Evolutionary conservation across 1,140 invertebrate species (phyloP).

Genomic region (fruit fly (Drosophila melanogaster)): DNA sequence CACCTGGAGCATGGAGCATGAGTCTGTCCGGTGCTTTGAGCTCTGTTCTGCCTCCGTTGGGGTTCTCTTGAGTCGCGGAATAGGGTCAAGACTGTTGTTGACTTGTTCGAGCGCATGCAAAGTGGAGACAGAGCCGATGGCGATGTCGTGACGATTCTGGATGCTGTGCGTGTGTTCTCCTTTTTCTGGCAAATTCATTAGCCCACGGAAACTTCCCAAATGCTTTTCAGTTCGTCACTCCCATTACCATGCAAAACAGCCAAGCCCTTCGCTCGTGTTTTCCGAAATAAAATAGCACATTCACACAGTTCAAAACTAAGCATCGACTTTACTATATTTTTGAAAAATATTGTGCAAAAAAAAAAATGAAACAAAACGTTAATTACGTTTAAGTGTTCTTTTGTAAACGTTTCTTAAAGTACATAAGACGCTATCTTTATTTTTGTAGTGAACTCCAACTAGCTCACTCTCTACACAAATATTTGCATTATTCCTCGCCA

Average conservation of each 20-base stretch:
- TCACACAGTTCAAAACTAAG: background rate
- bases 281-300: background rate
- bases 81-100: slow-evolving; percentile 63
- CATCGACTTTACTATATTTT: background rate
- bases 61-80: slow-evolving; percentile 28
- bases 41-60: slow-evolving; percentile 10
- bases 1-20: slow-evolving; percentile 10
- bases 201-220: slow-evolving; percentile 39
- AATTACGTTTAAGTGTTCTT: slow-evolving; percentile 15
- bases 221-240: slow-evolving; percentile 20
- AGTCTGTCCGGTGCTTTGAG: slow-evolving; percentile 26
- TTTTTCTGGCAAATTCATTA: slow-evolving; percentile 58
- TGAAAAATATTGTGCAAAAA: background rate
- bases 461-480: slow-evolving; percentile 11
- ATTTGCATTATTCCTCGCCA: slow-evolving; percentile 29
- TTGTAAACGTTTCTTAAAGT: slow-evolving; percentile 4
- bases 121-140: slow-evolving; percentile 25
- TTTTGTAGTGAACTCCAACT: background rate
- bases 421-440: slow-evolving; percentile 23
- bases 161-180: slow-evolving; percentile 55
- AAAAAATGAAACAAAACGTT: background rate
- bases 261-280: background rate
- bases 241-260: slow-evolving; percentile 33
- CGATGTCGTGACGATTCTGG: slow-evolving; percentile 55
- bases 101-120: slow-evolving; percentile 52